Percentiles rank a stretch among this genome's conserved stretches.
phyloP scores from a whole-genome alignment of 2,797 vertebrate genomes.

The Tachyglossus aculeatus region DNA sequence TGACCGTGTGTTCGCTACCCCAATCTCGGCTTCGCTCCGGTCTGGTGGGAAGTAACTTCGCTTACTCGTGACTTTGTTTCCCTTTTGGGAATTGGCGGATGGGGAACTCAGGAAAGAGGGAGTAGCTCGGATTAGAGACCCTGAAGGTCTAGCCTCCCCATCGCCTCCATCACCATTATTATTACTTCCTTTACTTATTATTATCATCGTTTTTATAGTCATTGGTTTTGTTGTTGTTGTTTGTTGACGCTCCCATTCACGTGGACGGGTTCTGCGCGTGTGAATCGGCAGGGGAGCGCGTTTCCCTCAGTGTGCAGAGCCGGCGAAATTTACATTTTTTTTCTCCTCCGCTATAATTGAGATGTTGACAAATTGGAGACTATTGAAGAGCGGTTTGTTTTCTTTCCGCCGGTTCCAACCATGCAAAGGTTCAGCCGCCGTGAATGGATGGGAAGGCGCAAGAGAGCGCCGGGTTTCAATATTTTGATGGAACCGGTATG shows the following conservation, averaged over 20 bases:
- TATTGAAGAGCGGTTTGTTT: conserved; percentile 81
- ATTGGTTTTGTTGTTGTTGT: conserved; percentile 76
- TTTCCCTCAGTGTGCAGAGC: conserved; percentile 77
- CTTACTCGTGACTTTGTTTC: no score
- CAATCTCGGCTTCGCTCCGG: no score
- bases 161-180: no score
- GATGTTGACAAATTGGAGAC: conserved; percentile 82
- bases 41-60: no score
- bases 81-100: no score
- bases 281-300: conserved; percentile 78
- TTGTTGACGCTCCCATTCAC: conserved; percentile 78
- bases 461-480: conserved; percentile 82
- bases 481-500: conserved; percentile 82
- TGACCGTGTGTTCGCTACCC: no score
- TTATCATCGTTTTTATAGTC: no score
- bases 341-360: conserved; percentile 80
- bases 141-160: no score
- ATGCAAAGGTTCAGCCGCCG: conserved; percentile 76
- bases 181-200: no score
- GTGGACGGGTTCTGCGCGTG: conserved; percentile 75
- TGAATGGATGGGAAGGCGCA: conserved; percentile 75
- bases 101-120: no score
- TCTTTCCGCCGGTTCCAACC: conserved; percentile 78
- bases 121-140: no score
- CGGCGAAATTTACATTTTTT: conserved; percentile 80